Evolutionary conservation across 2,113 vertebrate species (phyloP), one percentile per base, ranked within the genome.

Genomic region (Ammodramus savannarum): DNA sequence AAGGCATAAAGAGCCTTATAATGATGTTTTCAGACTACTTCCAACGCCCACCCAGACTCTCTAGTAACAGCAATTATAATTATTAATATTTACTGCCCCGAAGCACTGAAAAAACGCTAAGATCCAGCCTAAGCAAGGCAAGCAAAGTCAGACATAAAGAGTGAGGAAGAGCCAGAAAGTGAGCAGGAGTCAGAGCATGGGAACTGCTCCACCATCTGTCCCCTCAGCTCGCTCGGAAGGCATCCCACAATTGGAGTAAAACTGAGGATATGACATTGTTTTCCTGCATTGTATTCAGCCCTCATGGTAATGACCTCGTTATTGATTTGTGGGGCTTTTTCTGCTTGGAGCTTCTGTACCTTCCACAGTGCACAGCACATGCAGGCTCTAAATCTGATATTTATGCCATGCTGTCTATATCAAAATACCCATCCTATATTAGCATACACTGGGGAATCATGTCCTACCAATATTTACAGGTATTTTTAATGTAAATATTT

Each of bases 171-270:
- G 93, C 89, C 93, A 94, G 90, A 36, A 91, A 96, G 93, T 83
- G 94, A 84, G 85, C 94, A 91, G 93, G 87, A 95, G 94, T 85
- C 84, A 61, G 91, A 79, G 91, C 77, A 61, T 66, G 89, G 78
- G 72, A 96, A 91, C 89, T 3, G 72, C 94, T 87, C 58, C 82
- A 20, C 94, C 93, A 97, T 96, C 94, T 96, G 93, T 93, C 95
- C 87, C 71, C 81, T 79, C 89, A 10, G 91, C 89, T 80, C 69
- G 85, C 87, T 89, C 43, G 2, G 83, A 95, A 96, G 82, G 55
- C 89, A 18, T 82, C 46, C 71, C 67, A 58, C 93, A 91, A 91
- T 96, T 71, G 36, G 67, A 43, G 71, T 38, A 83, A 20, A 89
- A 89, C 58, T 41, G 78, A 74, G 81, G 51, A 80, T 29, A 59